These are phyloP conservation scores for Gymnocypris eckloni DNA, from an alignment of 2,797 vertebrate genomes.

Conservation along the genomic window DNA sequence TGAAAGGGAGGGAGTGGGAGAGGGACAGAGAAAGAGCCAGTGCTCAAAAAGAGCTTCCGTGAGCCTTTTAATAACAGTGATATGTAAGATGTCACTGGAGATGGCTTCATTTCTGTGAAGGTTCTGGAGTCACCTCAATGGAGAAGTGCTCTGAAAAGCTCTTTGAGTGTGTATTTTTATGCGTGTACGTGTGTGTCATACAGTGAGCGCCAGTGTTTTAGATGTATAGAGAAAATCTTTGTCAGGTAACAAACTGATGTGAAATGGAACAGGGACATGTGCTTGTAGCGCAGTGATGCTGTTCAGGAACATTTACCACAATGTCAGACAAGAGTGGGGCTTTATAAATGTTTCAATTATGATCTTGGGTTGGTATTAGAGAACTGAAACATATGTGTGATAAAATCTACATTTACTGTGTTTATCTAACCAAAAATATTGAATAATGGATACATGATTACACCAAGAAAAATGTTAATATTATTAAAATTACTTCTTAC, in stretches of 20 bases:
- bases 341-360: constrained; percentile 16
- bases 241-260: constrained; percentile 33
- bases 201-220: constrained; percentile 6
- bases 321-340: background rate
- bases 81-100: constrained; percentile 67
- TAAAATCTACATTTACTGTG: too few relatives aligned
- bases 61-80: constrained; percentile 65
- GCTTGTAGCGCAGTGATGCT: background rate
- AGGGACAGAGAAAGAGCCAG: constrained; percentile 30
- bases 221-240: background rate
- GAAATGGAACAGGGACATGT: constrained; percentile 7
- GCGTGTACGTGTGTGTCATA: constrained; percentile 23
- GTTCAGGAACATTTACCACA: constrained; percentile 18
- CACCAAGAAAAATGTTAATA: background rate
- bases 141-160: constrained; percentile 41
- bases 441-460: background rate
- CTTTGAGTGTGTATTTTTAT: constrained; percentile 30
- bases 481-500: background rate
- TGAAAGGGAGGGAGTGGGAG: constrained; percentile 52
- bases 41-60: constrained; percentile 59
- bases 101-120: constrained; percentile 59
- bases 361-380: too few relatives aligned
- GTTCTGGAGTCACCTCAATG: constrained; percentile 59
- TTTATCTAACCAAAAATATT: background rate
- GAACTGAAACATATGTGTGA: background rate